These are phyloP conservation scores for Centrocercus urophasianus DNA, from an alignment of 2,113 vertebrate species.

Conservation along the genomic window DNA sequence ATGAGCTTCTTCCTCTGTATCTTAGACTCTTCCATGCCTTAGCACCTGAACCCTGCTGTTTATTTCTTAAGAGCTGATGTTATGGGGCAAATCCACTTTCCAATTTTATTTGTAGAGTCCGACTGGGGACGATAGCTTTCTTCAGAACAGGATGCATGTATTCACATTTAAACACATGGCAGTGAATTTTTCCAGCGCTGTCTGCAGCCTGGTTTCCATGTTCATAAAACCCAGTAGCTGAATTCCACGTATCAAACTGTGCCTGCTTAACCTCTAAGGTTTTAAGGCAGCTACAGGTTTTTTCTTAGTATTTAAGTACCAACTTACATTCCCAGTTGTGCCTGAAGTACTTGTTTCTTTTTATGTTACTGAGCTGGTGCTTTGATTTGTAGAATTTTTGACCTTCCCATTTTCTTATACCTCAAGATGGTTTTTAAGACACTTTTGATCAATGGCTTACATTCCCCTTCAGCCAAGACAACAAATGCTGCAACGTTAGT, in stretches of 20 bases:
- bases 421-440: background rate
- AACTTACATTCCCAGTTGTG: background rate
- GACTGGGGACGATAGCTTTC: background rate
- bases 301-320: background rate
- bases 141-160: background rate
- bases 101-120: background rate
- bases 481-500: background rate
- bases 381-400: background rate
- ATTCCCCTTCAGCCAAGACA: constrained; percentile 7
- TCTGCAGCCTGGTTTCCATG: background rate
- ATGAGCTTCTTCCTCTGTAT: background rate
- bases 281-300: rapidly evolving
- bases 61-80: background rate
- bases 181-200: background rate
- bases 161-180: background rate
- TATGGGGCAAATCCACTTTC: background rate
- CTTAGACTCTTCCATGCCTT: background rate
- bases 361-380: background rate
- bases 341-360: background rate
- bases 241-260: rapidly evolving
- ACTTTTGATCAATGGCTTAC: background rate
- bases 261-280: background rate
- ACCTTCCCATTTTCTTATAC: background rate
- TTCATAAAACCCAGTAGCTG: background rate
- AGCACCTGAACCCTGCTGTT: background rate